Evolutionary conservation across 2,797 vertebrate genomes (phyloP), one percentile per base, ranked within the genome.

Genomic region (Helarctos malayanus): DNA sequence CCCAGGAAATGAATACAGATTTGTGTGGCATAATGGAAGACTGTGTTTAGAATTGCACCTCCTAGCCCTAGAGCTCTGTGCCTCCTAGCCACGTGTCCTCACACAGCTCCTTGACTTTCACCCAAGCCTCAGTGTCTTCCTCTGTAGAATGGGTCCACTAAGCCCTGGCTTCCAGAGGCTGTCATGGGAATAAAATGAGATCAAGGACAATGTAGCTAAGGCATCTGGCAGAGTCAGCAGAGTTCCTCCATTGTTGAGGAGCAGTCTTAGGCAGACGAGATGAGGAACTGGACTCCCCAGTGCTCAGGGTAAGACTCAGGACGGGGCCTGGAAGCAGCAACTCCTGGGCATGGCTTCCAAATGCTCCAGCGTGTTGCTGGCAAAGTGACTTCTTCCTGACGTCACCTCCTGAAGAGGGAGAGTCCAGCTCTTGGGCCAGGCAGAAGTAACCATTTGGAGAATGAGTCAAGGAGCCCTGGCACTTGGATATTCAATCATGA

Each of bases 391-490:
- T 49, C 52, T 93, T 23, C 27, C 76, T 97, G 97, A 96, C 79
- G 32, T 97, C 97, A 97, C 75, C 82, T 94, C 81, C 81, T 96
- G 85, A 94, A 88, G 59, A 96, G 59, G 81, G 87, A 83, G 92
- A 65, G 89, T 23, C 95, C 56, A 79, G 96, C 57, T 80, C 29
- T 35, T 61, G 95, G 71, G 95, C 95, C 94, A 95, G 96, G 89
- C 95, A 96, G 92, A 89, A 95, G 76, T 35, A 59, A 94, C 94
- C 83, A 0, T 96, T 94, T 95, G 84, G 80, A 92, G 84, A 93
- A 73, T 94, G 95, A 97, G 89, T 97, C 97, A 97, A 93, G 91
- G 86, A 95, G 69, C 90, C 78, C 97, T 97, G 94, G 95, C 97
- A 91, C 92, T 78, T 47, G 16, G 82, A 75, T 85, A 95, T 80